Evolutionary conservation across 2,888 invertebrate species (phyloP).

Genomic region (Agrochola macilenta): DNA sequence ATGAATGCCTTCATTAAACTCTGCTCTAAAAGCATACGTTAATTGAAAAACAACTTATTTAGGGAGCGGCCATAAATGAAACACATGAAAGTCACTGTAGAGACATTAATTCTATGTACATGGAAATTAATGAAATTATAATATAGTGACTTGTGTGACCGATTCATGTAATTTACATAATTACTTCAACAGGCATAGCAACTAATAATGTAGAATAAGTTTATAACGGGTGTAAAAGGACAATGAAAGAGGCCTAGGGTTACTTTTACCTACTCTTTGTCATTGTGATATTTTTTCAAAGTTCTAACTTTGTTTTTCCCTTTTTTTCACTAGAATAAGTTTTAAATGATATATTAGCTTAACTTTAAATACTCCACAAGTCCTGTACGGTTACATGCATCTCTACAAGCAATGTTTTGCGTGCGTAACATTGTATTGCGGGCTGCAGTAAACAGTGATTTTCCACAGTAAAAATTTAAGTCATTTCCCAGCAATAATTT

Average conservation of each 20-base stretch:
- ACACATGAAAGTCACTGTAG: slow-evolving; percentile 47
- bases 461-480: neutral
- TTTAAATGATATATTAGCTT: no score
- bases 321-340: neutral
- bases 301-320: neutral
- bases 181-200: neutral
- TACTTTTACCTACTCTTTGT: neutral
- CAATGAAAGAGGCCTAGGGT: neutral
- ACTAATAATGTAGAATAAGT: neutral
- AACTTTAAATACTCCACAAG: no score
- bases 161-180: slow-evolving; percentile 27
- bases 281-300: neutral
- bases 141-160: neutral
- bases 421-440: neutral
- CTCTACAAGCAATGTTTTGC: neutral
- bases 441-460: neutral
- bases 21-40: slow-evolving; percentile 48
- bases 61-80: slow-evolving; percentile 42
- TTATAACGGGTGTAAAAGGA: neutral
- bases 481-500: neutral
- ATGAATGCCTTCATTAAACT: slow-evolving; percentile 35
- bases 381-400: neutral
- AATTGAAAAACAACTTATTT: slow-evolving; percentile 55
- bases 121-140: slow-evolving; percentile 43
- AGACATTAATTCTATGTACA: slow-evolving; percentile 41